Conservation (phyloP, 92 coral and sea anemone species). For the Zoanthus solanderi region DNA sequence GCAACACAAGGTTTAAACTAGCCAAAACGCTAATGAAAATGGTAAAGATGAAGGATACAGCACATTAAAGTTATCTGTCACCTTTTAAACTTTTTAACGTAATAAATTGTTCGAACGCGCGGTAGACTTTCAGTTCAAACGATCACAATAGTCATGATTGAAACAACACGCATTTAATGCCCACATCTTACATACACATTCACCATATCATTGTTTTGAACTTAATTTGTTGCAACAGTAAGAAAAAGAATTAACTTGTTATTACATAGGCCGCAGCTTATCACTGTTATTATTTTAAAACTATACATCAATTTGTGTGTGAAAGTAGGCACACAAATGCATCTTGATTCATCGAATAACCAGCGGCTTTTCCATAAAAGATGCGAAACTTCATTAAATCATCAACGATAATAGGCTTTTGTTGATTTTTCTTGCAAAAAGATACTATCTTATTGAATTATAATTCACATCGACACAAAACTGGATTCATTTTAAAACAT, state of each 20-base stretch:
- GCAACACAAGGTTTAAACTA: not conserved
- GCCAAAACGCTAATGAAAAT: not conserved
- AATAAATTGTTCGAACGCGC: not conserved
- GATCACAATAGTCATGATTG: not conserved
- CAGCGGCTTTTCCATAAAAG: slow-evolving; percentile 33
- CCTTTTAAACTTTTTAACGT: not conserved
- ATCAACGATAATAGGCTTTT: slow-evolving; percentile 32
- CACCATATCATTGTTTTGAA: not conserved
- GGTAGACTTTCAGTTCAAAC: not conserved
- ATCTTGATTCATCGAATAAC: slow-evolving; percentile 22
- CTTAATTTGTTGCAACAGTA: slow-evolving; percentile 26
- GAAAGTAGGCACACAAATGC: not conserved
- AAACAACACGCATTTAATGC: not conserved
- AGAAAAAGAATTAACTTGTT: slow-evolving; percentile 19
- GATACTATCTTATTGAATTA: slow-evolving; percentile 42
- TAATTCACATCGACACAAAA: slow-evolving; percentile 37
- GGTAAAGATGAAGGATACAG: not conserved
- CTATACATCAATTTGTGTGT: not conserved
- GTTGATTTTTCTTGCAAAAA: slow-evolving; percentile 39
- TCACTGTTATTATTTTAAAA: slow-evolving; percentile 9
- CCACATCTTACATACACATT: slow-evolving; percentile 21
- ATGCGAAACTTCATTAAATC: slow-evolving; percentile 39
- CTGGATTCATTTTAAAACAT: slow-evolving; percentile 37
- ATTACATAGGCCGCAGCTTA: not conserved
- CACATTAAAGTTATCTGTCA: not conserved